phyloP scores from a whole-genome alignment of 2,888 invertebrate species.

The Aporophyla nigra region DNA sequence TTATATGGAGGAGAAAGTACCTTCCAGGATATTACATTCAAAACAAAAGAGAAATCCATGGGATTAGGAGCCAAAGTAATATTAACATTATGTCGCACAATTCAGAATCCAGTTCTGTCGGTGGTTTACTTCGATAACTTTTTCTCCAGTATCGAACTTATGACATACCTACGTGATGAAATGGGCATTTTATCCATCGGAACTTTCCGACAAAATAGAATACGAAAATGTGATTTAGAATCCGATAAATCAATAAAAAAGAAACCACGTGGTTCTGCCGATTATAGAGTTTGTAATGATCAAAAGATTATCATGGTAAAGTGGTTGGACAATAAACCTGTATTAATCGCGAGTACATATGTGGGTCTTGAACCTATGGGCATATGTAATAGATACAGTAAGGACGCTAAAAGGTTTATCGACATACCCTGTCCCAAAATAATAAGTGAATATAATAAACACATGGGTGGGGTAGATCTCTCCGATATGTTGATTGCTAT shows the following conservation, averaged over 20 bases:
- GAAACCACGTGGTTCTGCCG: conserved; percentile 11
- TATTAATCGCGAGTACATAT: conserved; percentile 2
- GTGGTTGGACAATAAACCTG: conserved; percentile 20
- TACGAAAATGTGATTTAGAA: conserved; percentile 21
- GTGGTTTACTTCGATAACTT: conserved; percentile 16
- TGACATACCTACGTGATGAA: conserved; percentile 22
- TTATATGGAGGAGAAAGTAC: not conserved
- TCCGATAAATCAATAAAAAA: conserved; percentile 20
- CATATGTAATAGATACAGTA: not conserved
- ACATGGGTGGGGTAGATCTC: too few relatives aligned
- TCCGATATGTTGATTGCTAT: too few relatives aligned
- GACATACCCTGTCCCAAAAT: not conserved
- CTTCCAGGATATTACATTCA: not conserved
- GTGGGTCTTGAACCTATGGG: not conserved
- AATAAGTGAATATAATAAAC: not conserved
- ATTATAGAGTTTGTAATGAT: conserved; percentile 23
- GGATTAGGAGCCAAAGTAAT: conserved; percentile 11
- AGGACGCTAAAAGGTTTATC: not conserved
- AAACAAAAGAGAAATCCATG: not conserved
- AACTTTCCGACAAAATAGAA: conserved; percentile 20
- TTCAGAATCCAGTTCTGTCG: conserved; percentile 20
- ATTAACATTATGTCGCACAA: conserved; percentile 17
- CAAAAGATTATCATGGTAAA: conserved; percentile 18
- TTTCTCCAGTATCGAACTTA: conserved; percentile 22
- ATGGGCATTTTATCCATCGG: conserved; percentile 12